A percentile compares a stretch with the other conserved stretches of the same genome.
These are phyloP conservation scores for Rhynchonema sp. DNA, from an alignment of 2,888 invertebrate species.

Conservation along the genomic window DNA sequence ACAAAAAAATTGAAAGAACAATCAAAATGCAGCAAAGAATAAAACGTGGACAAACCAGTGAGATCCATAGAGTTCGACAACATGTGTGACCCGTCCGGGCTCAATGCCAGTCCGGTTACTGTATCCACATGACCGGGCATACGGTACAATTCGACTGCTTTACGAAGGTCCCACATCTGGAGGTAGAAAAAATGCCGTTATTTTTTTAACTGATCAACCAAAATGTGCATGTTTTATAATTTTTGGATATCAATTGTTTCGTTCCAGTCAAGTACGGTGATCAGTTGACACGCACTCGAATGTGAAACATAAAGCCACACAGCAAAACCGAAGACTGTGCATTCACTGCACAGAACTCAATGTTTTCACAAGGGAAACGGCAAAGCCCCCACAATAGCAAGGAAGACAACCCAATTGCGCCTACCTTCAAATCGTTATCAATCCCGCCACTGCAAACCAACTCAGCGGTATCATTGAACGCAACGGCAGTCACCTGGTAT, in stretches of 20 bases:
- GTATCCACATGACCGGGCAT: conserved; percentile 87
- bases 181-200: no score
- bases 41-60: conserved; percentile 36
- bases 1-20: neutral
- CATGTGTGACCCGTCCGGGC: conserved; percentile 50
- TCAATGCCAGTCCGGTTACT: conserved; percentile 64
- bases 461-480: conserved; percentile 86
- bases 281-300: no score
- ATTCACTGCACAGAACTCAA: no score
- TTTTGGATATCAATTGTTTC: no score
- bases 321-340: no score
- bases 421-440: conserved; percentile 76
- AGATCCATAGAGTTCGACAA: conserved; percentile 93
- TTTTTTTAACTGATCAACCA: no score
- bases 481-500: conserved; percentile 52
- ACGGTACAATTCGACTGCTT: conserved; percentile 53
- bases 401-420: no score
- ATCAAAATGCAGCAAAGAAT: neutral
- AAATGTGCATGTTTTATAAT: no score
- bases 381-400: no score
- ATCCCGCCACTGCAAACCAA: conserved; percentile 83
- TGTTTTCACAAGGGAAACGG: no score
- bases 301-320: no score
- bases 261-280: no score
- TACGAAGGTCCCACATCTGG: conserved; percentile 77